Base-by-base conservation (phyloP, 1,140 invertebrate species). In the Lepeophtheirus salmonis region DNA sequence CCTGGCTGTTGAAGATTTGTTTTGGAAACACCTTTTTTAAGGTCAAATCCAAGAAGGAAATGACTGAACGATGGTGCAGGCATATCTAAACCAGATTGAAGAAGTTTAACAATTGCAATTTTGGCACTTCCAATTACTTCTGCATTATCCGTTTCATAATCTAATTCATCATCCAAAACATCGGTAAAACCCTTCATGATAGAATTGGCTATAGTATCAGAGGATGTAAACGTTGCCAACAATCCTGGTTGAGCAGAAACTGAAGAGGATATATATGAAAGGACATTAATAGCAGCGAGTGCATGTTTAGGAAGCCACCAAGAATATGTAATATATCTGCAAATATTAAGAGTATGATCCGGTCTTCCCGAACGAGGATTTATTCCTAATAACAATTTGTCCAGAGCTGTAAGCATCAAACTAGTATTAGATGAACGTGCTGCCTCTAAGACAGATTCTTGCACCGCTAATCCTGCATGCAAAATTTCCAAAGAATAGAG, bases 381-480 rank as follows among this genome's bases (percentile, higher is more conserved):
- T 13, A 86, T 76, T 60, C 83, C 83, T n/a, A 90, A 69, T 0
- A 95, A 72, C 6, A 95, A 76, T 64, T 84, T 83, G 54, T 83
- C 85, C 2, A 92, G 69, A 2, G 81, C 80, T 0, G 81, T 79
- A 0, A 88, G 71, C 20, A 89, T 72, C 14, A 83, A 48, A 3
- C 68, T 66, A 3, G 20, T 41, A 21, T 24, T 17, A 14, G 62
- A 62, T 14, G 30, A 17, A 20, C 60, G 17, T 4, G 25, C 61
- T 20, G 16, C n/a, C 17, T 25, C 41, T 13, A 63, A 21, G 10
- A 63, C 6, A 2, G 25, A 10, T 13, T 21, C 50, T 56, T 74
- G 72, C 49, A 70, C 69, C 21, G 68, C 67, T 17, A 73, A 67
- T 0, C 73, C 76, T 13, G 74, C 70, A 59, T 83, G 77, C 0